These are phyloP conservation scores for Hirundichthys speculiger DNA, from an alignment of 2,113 vertebrate genomes.

Conservation along the genomic window DNA sequence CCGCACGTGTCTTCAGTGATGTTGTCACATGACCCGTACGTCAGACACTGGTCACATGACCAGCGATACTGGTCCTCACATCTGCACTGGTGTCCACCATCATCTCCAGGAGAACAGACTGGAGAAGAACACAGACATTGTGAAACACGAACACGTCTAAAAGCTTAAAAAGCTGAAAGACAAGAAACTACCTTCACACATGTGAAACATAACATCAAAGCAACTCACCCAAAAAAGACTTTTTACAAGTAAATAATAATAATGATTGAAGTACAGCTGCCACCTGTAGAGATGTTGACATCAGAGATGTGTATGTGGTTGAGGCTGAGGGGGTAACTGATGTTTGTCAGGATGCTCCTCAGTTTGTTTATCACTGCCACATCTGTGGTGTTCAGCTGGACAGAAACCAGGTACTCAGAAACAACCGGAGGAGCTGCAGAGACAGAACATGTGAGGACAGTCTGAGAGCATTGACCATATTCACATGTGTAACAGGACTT, in stretches of 20 bases:
- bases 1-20: slow-evolving; percentile 45
- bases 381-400: slow-evolving; percentile 40
- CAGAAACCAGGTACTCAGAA: slow-evolving; percentile 19
- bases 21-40: slow-evolving; percentile 45
- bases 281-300: slow-evolving; percentile 18
- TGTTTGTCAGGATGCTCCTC: slow-evolving; percentile 16
- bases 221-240: too few relatives aligned
- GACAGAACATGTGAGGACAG: background rate
- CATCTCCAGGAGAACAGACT: slow-evolving; percentile 45
- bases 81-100: slow-evolving; percentile 42
- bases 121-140: background rate
- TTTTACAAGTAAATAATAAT: background rate
- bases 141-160: too few relatives aligned
- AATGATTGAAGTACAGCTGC: too few relatives aligned
- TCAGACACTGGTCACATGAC: slow-evolving; percentile 54
- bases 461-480: too few relatives aligned
- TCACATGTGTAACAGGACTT: too few relatives aligned
- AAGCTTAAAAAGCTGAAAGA: too few relatives aligned
- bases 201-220: too few relatives aligned
- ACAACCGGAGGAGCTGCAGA: background rate
- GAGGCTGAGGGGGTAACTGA: slow-evolving; percentile 13
- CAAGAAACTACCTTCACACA: too few relatives aligned
- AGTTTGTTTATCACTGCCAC: slow-evolving; percentile 4
- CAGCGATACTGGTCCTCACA: slow-evolving; percentile 59
- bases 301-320: slow-evolving; percentile 16